A percentile compares a stretch with the other conserved stretches of the same genome.
Evolutionary conservation across 2,113 vertebrate genomes (phyloP).

Genomic region (Isichthys henryi): DNA sequence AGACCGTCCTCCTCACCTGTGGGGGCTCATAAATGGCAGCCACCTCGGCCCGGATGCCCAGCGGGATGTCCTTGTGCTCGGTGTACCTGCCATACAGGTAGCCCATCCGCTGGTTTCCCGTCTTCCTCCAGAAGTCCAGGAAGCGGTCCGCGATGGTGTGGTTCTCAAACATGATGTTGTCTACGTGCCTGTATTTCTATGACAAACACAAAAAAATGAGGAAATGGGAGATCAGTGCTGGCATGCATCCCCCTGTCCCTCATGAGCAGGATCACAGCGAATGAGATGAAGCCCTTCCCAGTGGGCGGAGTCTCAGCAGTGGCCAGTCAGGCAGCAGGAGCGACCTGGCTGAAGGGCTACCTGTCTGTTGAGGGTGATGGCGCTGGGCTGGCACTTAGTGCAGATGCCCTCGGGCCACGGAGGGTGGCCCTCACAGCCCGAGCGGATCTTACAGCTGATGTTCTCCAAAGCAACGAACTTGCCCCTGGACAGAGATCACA

Average conservation of each 20-base stretch:
- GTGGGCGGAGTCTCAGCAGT: too few species aligned
- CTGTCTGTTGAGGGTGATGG: conserved; percentile 79
- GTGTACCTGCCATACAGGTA: conserved; percentile 91
- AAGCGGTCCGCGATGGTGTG: conserved; percentile 97
- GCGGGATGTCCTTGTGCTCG: conserved; percentile 93
- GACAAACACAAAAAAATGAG: conserved; percentile 6
- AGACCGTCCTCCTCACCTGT: conserved; percentile 62
- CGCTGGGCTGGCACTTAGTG: conserved; percentile 96
- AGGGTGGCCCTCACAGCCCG: conserved; percentile 89
- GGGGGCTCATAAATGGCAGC: conserved; percentile 96
- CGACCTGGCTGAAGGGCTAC: neutral
- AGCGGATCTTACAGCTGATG: conserved; percentile 98
- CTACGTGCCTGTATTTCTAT: conserved; percentile 97
- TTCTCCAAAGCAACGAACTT: conserved; percentile 97
- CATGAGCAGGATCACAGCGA: neutral
- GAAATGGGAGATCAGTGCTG: neutral
- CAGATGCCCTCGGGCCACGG: conserved; percentile 98
- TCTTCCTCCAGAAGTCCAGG: conserved; percentile 98
- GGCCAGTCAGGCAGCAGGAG: neutral
- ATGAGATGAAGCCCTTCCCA: neutral
- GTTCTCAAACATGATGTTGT: conserved; percentile 99
- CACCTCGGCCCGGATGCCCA: conserved; percentile 90
- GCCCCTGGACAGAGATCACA: conserved; percentile 61
- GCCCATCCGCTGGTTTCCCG: conserved; percentile 87
- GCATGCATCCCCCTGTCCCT: neutral